Percentiles rank a stretch among this genome's conserved stretches.
Conservation (phyloP, 1,140 invertebrate genomes). For the Bombus sibiricus region DNA sequence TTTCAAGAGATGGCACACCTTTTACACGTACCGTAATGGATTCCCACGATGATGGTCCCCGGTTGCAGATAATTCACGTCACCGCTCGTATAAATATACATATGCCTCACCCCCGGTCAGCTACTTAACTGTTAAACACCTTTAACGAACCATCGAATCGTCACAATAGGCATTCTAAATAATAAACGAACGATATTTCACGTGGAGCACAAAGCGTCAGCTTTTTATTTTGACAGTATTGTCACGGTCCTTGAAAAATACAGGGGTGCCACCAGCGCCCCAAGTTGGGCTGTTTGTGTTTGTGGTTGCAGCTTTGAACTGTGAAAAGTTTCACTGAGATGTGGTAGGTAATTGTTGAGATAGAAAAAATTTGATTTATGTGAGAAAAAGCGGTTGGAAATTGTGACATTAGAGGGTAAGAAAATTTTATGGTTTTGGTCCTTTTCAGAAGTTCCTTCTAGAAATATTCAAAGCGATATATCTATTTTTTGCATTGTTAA, state of each 20-base stretch:
- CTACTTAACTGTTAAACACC: constrained; percentile 52
- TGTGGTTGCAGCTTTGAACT: neutral
- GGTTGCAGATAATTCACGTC: constrained; percentile 30
- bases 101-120: neutral
- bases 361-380: neutral
- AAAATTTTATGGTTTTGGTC: no score
- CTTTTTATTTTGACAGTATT: constrained; percentile 57
- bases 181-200: constrained; percentile 63
- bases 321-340: neutral
- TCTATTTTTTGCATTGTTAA: no score
- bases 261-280: neutral
- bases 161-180: constrained; percentile 50
- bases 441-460: no score
- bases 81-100: constrained; percentile 29
- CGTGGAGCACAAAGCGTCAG: constrained; percentile 34
- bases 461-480: no score
- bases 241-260: constrained; percentile 30
- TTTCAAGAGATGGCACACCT: constrained; percentile 11
- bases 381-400: neutral
- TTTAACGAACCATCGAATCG: constrained; percentile 56
- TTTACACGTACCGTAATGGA: constrained; percentile 21
- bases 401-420: neutral
- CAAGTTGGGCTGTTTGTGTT: neutral
- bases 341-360: neutral
- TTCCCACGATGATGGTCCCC: constrained; percentile 24